phyloP scores from a whole-genome alignment of 2,797 vertebrate species.

The Parambassis ranga region DNA sequence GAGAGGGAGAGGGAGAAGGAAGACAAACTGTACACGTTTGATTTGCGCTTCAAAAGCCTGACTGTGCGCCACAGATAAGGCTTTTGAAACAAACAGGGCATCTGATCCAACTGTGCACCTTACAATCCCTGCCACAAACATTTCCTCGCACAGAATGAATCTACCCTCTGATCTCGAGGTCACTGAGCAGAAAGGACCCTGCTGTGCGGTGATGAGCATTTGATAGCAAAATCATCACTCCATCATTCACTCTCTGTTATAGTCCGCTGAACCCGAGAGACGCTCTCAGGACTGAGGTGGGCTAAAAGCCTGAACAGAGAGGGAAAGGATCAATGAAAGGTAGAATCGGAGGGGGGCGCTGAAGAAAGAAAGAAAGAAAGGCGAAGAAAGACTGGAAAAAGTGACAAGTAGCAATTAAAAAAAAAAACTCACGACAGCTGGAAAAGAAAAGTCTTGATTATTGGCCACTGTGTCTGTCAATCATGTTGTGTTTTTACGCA shows the following conservation, averaged over 20 bases:
- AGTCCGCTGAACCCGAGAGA: slow-evolving; percentile 29
- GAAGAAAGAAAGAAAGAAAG: not conserved
- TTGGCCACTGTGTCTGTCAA: slow-evolving; percentile 15
- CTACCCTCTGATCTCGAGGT: slow-evolving; percentile 46
- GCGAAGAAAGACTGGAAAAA: slow-evolving; percentile 15
- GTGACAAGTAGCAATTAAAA: slow-evolving; percentile 1
- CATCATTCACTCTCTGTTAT: slow-evolving; percentile 40
- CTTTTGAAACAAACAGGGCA: slow-evolving; percentile 57
- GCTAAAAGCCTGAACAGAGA: slow-evolving; percentile 30
- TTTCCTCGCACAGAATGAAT: slow-evolving; percentile 50
- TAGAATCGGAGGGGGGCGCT: not conserved
- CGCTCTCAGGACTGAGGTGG: slow-evolving; percentile 13
- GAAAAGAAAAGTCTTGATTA: slow-evolving; percentile 14
- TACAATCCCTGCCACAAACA: slow-evolving; percentile 57
- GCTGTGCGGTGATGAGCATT: slow-evolving; percentile 31
- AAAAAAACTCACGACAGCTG: not conserved
- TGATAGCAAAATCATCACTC: slow-evolving; percentile 53
- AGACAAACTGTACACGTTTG: slow-evolving; percentile 36
- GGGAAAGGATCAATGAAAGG: slow-evolving; percentile 42
- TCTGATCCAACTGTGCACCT: slow-evolving; percentile 46
- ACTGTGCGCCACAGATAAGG: slow-evolving; percentile 52
- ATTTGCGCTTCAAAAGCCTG: slow-evolving; percentile 44
- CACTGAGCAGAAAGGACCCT: slow-evolving; percentile 39
- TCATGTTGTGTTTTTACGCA: slow-evolving; percentile 43
- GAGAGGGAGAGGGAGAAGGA: slow-evolving; percentile 5